Conservation (phyloP, 1,140 invertebrate genomes). For the Chlorops oryzae region DNA sequence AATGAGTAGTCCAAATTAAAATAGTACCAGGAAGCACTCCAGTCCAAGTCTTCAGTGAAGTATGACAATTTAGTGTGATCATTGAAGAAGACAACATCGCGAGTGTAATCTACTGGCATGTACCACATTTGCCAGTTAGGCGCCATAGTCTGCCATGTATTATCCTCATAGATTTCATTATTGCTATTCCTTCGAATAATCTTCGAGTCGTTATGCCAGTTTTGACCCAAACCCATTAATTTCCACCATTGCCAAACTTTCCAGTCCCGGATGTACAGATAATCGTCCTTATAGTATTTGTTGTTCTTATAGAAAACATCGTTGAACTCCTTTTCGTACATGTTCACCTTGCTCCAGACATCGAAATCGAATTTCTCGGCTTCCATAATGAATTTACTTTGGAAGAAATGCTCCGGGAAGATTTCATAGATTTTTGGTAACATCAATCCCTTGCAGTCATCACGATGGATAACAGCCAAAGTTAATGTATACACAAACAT, state of each 20-base stretch:
- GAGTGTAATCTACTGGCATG: conserved; percentile 44
- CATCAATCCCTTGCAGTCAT: conserved; percentile 51
- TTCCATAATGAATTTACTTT: conserved; percentile 19
- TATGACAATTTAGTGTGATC: conserved; percentile 52
- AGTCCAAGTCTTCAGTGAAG: conserved; percentile 59
- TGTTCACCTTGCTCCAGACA: neutral
- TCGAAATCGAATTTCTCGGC: conserved; percentile 7
- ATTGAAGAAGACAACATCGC: conserved; percentile 44
- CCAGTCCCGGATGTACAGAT: conserved; percentile 8
- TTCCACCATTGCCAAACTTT: conserved; percentile 11
- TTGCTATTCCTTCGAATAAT: conserved; percentile 12
- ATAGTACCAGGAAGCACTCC: conserved; percentile 56
- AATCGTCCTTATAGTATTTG: neutral
- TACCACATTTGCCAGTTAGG: neutral
- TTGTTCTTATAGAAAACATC: neutral
- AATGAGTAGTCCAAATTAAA: conserved; percentile 47
- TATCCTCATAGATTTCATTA: conserved; percentile 43
- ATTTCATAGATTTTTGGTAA: conserved; percentile 57
- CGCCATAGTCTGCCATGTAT: conserved; percentile 33
- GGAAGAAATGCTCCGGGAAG: conserved; percentile 54
- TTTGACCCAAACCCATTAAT: conserved; percentile 3
- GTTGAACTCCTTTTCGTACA: conserved; percentile 8
- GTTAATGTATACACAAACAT: conserved; percentile 53
- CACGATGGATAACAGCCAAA: conserved; percentile 51
- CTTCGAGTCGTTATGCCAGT: neutral